phyloP scores from a whole-genome alignment of 2,113 vertebrate genomes.

The Laticauda colubrina region DNA sequence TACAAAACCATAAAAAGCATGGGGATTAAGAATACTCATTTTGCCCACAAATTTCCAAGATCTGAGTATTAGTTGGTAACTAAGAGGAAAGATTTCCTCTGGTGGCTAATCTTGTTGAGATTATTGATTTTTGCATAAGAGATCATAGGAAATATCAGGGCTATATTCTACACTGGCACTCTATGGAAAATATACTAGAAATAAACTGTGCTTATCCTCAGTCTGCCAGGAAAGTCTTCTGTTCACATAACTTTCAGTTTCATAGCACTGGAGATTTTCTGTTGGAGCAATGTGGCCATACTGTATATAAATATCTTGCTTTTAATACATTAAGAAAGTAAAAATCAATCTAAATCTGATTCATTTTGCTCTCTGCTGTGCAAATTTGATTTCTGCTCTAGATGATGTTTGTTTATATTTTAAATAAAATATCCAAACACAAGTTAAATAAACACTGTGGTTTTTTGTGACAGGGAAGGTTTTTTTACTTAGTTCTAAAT shows the following conservation, averaged over 20 bases:
- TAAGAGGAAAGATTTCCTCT: neutral
- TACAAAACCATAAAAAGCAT: neutral
- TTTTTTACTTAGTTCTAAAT: neutral
- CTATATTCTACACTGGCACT: neutral
- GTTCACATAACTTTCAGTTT: neutral
- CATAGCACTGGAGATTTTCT: neutral
- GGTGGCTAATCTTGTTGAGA: neutral
- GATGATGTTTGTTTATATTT: neutral
- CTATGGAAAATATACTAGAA: neutral
- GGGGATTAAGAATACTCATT: neutral
- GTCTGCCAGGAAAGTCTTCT: neutral
- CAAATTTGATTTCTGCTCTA: neutral
- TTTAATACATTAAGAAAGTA: neutral
- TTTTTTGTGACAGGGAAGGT: neutral
- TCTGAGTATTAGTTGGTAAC: neutral
- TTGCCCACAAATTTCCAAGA: neutral
- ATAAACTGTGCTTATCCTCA: neutral
- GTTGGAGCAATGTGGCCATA: neutral
- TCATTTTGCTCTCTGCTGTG: neutral
- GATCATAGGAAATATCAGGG: neutral
- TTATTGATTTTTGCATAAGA: neutral
- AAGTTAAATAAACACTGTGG: neutral
- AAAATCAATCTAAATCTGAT: neutral
- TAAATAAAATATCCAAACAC: neutral
- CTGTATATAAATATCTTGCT: neutral